Percentiles rank a stretch among this genome's conserved stretches.
Conservation (phyloP, 2,888 invertebrate genomes). For the Bellardia pandia region DNA sequence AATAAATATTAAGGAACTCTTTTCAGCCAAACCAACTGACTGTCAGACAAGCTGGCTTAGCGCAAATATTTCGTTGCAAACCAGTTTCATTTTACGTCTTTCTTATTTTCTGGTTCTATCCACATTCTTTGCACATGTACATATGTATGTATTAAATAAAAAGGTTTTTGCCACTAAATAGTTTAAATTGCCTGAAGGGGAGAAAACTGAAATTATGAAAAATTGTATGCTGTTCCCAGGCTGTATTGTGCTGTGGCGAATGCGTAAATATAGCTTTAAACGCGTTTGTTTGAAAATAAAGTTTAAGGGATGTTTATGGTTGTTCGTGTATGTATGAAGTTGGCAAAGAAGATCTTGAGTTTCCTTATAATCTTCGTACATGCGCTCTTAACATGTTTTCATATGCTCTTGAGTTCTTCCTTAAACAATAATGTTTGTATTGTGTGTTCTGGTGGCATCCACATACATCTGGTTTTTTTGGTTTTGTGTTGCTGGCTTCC, state of each 20-base stretch:
- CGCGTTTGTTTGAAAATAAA: slow-evolving; percentile 11
- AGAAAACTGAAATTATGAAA: slow-evolving; percentile 24
- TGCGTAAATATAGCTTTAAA: slow-evolving; percentile 44
- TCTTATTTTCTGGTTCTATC: background rate
- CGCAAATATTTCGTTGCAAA: slow-evolving; percentile 58
- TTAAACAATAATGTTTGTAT: slow-evolving; percentile 19
- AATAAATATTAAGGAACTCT: slow-evolving; percentile 15
- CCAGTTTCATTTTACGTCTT: slow-evolving; percentile 58
- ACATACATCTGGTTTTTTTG: slow-evolving; percentile 46
- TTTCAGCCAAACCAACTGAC: slow-evolving; percentile 37
- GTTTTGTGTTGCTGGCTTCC: slow-evolving; percentile 32
- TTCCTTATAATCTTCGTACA: slow-evolving; percentile 49
- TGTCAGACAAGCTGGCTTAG: slow-evolving; percentile 55
- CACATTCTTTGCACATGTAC: background rate
- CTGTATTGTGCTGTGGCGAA: slow-evolving; percentile 27
- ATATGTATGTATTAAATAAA: too few relatives aligned
- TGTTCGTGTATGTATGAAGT: slow-evolving; percentile 1
- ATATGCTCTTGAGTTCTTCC: slow-evolving; percentile 40
- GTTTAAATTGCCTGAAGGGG: slow-evolving; percentile 35
- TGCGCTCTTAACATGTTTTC: slow-evolving; percentile 60
- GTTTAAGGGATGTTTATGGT: slow-evolving; percentile 53
- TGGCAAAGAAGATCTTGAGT: slow-evolving; percentile 34
- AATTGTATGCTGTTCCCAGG: slow-evolving; percentile 41
- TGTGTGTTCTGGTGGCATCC: slow-evolving; percentile 34
- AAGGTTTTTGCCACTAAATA: slow-evolving; percentile 34